Evolutionary conservation across 2,797 vertebrate genomes (phyloP), one percentile per base, ranked within the genome.

Genomic region (Danio kyathit): DNA sequence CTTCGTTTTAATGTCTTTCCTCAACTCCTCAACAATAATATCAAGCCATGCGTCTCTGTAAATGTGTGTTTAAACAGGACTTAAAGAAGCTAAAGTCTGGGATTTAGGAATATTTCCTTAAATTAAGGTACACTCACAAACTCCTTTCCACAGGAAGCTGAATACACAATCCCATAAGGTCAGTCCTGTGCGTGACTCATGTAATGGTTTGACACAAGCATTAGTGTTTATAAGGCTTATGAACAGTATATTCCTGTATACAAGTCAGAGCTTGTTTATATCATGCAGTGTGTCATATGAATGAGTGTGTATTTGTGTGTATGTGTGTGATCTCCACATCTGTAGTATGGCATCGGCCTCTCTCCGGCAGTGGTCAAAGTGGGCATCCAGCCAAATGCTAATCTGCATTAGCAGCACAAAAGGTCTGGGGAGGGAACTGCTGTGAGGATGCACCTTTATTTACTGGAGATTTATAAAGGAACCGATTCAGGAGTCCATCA

Each of bases 381-480:
- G 90, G 91, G 93, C 94, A 95, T 91, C 93, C 91, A 94, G 92
- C 91, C 95, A 91, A 88, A 85, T 71, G 77, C 80, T 95, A 95
- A 96, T 95, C 90, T 93, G 93, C 90, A 94, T 96, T 95, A 94
- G 88, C 94, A 96, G 94, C 94, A 95, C 93, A 96, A 96, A 95
- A 91, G 84, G 85, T 16, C 0, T 1, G 88, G 88, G 91, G 74
- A 90, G 91, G 89, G 86, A 84, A 72, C 74, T 11, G 43, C 86
- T 90, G 84, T 87, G 83, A 92, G 91, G 92, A 93, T 92, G 89
- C 92, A 92, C 93, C 95, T 94, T 95, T 91, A 96, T 95, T 95
- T 94, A 92, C 92, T 92, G 90, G 93, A 96, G 95, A 96, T 96
- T 96, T 96, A 96, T 95, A 90, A 85, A 88, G 92, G 88, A 93